phyloP scores from a whole-genome alignment of 2,888 invertebrate genomes.

The Pollenia labialis region DNA sequence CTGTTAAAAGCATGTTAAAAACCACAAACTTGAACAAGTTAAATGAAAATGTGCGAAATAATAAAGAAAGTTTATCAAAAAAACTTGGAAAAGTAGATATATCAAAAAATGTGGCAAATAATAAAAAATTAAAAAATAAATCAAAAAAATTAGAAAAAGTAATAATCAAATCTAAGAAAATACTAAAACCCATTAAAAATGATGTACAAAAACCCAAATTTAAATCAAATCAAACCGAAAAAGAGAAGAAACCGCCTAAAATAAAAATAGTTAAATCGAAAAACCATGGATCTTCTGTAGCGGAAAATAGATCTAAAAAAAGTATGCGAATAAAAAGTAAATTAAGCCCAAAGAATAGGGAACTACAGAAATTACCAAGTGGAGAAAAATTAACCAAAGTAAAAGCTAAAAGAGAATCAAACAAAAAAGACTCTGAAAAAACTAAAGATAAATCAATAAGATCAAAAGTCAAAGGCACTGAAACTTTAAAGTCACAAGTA shows the following conservation, averaged over 20 bases:
- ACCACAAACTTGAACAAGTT: constrained; percentile 16
- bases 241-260: not conserved
- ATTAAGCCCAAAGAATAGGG: constrained; percentile 57
- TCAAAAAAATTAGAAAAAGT: constrained; percentile 37
- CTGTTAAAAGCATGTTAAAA: not conserved
- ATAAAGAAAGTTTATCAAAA: constrained; percentile 19
- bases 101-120: constrained; percentile 20
- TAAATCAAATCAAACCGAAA: constrained; percentile 5
- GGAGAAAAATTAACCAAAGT: constrained; percentile 48
- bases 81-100: constrained; percentile 27
- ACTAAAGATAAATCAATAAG: constrained; percentile 10
- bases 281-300: not conserved
- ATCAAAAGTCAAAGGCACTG: constrained; percentile 14
- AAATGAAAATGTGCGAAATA: constrained; percentile 5
- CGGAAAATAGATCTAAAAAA: constrained; percentile 22
- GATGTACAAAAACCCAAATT: constrained; percentile 45
- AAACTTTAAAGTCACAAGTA: constrained; percentile 19
- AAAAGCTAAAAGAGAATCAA: constrained; percentile 39
- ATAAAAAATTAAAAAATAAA: constrained; percentile 28
- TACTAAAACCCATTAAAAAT: constrained; percentile 19
- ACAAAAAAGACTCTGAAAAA: constrained; percentile 20
- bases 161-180: constrained; percentile 29
- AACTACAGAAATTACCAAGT: constrained; percentile 13
- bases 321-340: constrained; percentile 42
- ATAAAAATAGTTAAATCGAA: not conserved